Percentiles rank a stretch among this genome's conserved stretches.
Conservation (phyloP, 2,888 invertebrate species). For the Thecophora atra region DNA sequence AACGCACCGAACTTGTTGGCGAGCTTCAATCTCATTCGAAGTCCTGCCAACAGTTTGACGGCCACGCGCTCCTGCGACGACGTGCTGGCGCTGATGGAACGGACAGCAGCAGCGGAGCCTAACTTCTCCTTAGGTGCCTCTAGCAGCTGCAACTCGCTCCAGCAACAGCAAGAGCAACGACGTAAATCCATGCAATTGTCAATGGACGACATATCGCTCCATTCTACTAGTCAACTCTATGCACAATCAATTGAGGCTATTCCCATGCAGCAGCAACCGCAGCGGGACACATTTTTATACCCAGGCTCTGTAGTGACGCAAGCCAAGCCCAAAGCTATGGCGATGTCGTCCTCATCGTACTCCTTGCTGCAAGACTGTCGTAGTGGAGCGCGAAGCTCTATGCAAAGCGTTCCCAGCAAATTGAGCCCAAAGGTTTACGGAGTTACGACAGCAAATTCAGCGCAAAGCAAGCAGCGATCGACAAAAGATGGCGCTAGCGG, state of each 20-base stretch:
- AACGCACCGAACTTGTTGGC: slow-evolving; percentile 57
- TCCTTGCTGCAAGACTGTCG: slow-evolving; percentile 50
- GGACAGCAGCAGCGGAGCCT: slow-evolving; percentile 39
- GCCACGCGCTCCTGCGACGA: slow-evolving; percentile 70
- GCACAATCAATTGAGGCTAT: slow-evolving; percentile 39
- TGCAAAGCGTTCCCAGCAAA: slow-evolving; percentile 61
- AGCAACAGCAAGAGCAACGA: slow-evolving; percentile 36
- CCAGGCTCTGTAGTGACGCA: slow-evolving; percentile 43
- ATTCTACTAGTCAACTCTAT: slow-evolving; percentile 55
- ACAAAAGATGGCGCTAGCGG: neutral
- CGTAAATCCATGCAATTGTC: slow-evolving; percentile 67
- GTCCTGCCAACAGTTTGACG: slow-evolving; percentile 57
- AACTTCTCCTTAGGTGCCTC: slow-evolving; percentile 22
- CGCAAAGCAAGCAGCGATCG: neutral
- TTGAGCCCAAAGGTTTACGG: slow-evolving; percentile 74
- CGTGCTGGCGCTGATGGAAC: slow-evolving; percentile 66
- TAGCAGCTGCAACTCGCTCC: slow-evolving; percentile 30
- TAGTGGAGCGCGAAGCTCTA: slow-evolving; percentile 44
- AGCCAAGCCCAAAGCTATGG: slow-evolving; percentile 36
- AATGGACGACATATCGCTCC: slow-evolving; percentile 71
- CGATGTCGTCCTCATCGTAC: slow-evolving; percentile 30
- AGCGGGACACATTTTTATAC: slow-evolving; percentile 54
- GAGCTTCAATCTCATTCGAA: slow-evolving; percentile 68
- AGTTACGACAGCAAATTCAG: neutral
- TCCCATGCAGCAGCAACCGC: slow-evolving; percentile 44